Evolutionary conservation across 2,888 invertebrate genomes (phyloP).

Genomic region (Epirrhoe alternata): DNA sequence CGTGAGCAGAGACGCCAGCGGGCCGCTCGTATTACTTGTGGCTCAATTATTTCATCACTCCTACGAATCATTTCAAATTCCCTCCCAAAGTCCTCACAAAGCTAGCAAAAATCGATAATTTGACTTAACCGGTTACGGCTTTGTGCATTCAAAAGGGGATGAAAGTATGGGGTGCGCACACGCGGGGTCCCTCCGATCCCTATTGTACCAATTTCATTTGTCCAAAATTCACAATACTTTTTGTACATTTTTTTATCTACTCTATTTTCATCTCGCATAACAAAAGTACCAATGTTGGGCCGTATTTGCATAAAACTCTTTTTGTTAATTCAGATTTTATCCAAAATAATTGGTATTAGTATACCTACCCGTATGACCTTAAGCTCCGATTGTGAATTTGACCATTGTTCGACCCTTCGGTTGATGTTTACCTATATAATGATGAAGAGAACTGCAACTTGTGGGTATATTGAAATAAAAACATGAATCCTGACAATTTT

Average conservation of each 20-base stretch:
- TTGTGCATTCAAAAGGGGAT: slow-evolving; percentile 35
- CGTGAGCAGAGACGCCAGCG: too few species aligned
- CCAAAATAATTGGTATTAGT: slow-evolving; percentile 5
- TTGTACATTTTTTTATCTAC: slow-evolving; percentile 24
- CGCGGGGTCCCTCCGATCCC: slow-evolving; percentile 27
- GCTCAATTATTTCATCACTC: slow-evolving; percentile 9
- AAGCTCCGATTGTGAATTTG: neutral
- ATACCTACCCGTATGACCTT: neutral
- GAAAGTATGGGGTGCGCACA: slow-evolving; percentile 42
- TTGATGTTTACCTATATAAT: too few species aligned
- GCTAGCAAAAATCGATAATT: slow-evolving; percentile 38
- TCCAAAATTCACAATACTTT: slow-evolving; percentile 22
- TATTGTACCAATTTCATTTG: slow-evolving; percentile 30
- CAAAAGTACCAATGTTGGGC: neutral
- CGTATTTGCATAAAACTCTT: slow-evolving; percentile 3
- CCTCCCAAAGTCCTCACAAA: slow-evolving; percentile 18
- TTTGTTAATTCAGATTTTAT: slow-evolving; percentile 7
- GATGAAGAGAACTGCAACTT: too few species aligned
- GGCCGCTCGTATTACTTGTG: neutral
- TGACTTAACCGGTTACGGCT: slow-evolving; percentile 37
- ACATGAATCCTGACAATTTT: too few species aligned
- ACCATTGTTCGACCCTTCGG: too few species aligned
- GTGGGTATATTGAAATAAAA: too few species aligned
- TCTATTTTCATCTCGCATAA: slow-evolving; percentile 17
- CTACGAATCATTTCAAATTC: neutral